Conservation (phyloP, 2,888 invertebrate species). For the Tineola bisselliella region DNA sequence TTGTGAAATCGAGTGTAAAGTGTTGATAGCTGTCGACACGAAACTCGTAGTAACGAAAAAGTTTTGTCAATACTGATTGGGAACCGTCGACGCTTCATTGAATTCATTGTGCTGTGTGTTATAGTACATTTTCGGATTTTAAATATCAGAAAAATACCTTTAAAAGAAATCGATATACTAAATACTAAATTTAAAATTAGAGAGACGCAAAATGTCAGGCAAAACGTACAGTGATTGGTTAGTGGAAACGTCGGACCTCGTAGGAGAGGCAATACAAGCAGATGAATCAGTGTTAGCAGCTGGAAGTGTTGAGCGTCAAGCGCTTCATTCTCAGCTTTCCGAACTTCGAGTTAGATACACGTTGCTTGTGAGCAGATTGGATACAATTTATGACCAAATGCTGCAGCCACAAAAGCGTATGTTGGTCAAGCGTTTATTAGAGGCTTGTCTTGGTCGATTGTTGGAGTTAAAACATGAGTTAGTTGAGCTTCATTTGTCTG, state of each 20-base stretch:
- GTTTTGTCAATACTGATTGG: constrained; percentile 13
- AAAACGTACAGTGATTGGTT: constrained; percentile 76
- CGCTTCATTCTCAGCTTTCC: constrained; percentile 70
- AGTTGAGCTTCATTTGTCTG: constrained; percentile 85
- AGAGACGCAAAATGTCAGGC: constrained; percentile 71
- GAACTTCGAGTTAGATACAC: constrained; percentile 86
- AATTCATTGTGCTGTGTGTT: not conserved
- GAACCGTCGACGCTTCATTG: not conserved
- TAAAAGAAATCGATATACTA: too few species aligned
- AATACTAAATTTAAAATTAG: too few species aligned
- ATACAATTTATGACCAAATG: constrained; percentile 88
- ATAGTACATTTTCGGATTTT: too few species aligned
- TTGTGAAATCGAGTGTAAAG: not conserved
- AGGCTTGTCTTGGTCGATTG: constrained; percentile 82
- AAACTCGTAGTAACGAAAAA: constrained; percentile 2
- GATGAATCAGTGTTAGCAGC: constrained; percentile 72
- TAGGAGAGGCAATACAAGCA: constrained; percentile 67
- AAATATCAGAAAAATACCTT: too few species aligned
- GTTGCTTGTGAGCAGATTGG: constrained; percentile 75
- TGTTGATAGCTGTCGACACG: not conserved
- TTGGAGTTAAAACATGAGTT: constrained; percentile 90
- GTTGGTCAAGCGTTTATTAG: constrained; percentile 77
- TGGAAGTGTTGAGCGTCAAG: constrained; percentile 66
- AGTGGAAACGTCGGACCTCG: constrained; percentile 62
- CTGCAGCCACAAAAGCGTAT: constrained; percentile 92